Evolutionary conservation across 2,888 invertebrate species (phyloP), one percentile per base, ranked within the genome.

Genomic region (Protonemura montana): DNA sequence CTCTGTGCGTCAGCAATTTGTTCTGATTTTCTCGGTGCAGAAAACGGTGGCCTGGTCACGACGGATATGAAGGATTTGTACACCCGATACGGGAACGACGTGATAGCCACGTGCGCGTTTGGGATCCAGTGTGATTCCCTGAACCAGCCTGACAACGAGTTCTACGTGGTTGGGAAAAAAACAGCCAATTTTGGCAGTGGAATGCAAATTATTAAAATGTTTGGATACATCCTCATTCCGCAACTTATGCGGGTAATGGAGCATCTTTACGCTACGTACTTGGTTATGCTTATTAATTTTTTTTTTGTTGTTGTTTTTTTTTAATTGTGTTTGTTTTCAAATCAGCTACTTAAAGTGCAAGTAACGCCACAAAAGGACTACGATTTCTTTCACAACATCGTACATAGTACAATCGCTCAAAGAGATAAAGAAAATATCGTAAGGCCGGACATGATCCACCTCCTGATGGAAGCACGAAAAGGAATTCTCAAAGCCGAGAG

Each of bases 51-150:
- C 29, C 26, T 59, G 82, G 42, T 16, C 6, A n/a, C 42, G 21
- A 88, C 93, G 0, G 92, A 93, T 41, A 90, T 92, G 0, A 92
- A 92, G 27, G 93, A 93, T 85, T 86, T 92, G 0, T 92, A 92
- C 85, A 92, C 92, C 0, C 91, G 93, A 0, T 94, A 93, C 88
- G 92, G 93, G 0, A 94, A 92, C 89, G 94, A 94, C 89, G 93
- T 94, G 27, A 94, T 94, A 27, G 94, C 94, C 0, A 93, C 93
- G 0, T 91, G 92, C 0, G 93, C 93, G 0, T 94, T 94, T 88
- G 94, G 94, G 0, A 90, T 93, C 0, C 90, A 92, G 87, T 92
- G 93, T 0, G 92, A 94, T 89, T 94, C 94, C 0, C 87, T 94
- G 42, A 91, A 91, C 81, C 91, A 94, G 35, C 91, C 90, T 27